phyloP scores from a whole-genome alignment of 2,113 vertebrate species.

The Lagopus leucura region DNA sequence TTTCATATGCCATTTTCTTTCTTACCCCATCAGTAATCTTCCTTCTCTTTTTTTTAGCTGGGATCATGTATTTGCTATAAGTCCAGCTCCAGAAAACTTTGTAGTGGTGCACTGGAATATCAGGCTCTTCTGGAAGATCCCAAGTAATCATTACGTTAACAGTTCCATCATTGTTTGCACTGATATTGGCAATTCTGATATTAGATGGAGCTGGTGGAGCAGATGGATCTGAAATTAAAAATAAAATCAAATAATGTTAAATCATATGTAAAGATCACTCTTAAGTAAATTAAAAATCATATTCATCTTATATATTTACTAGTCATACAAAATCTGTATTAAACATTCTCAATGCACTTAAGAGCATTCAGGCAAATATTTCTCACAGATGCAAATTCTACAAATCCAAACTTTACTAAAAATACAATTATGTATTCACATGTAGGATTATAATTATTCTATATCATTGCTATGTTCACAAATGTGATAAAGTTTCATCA shows the following conservation, averaged over 20 bases:
- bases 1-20: neutral
- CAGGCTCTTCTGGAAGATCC: slow-evolving; percentile 88
- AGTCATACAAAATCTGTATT: accelerated
- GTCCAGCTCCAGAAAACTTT: slow-evolving; percentile 96
- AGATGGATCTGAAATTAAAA: slow-evolving; percentile 84
- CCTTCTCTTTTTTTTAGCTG: slow-evolving; percentile 90
- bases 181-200: slow-evolving; percentile 85
- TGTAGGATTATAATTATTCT: neutral
- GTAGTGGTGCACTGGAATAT: slow-evolving; percentile 94
- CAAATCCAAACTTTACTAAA: neutral
- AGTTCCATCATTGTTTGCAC: slow-evolving; percentile 77
- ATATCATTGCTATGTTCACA: neutral
- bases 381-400: neutral
- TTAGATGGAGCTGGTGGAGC: slow-evolving; percentile 85
- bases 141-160: slow-evolving; percentile 84
- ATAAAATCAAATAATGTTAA: neutral
- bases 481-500: neutral
- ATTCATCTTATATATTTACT: neutral
- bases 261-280: neutral
- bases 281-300: neutral
- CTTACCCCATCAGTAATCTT: slow-evolving; percentile 90
- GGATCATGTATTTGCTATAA: slow-evolving; percentile 82
- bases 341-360: neutral
- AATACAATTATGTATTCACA: neutral
- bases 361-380: neutral